Base-by-base conservation (phyloP, 2,113 vertebrate genomes). In the Euleptes europaea region DNA sequence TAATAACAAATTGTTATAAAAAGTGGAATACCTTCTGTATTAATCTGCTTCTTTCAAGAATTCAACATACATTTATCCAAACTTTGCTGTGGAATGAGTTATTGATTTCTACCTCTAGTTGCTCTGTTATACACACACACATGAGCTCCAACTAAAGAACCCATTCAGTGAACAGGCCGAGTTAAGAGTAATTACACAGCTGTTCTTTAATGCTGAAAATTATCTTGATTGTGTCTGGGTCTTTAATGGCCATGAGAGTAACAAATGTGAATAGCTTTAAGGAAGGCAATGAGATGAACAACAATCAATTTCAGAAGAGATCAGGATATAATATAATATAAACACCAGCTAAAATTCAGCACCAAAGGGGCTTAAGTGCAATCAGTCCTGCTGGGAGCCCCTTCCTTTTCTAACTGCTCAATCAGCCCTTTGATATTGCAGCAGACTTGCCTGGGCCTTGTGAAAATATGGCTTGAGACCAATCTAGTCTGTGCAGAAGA, bases 181-280 rank as follows among this genome's bases (percentile, higher is more conserved):
- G 80, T 38, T 88, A 3, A 84, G 76, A 90, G 80, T 83, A 92
- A 93, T 90, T 93, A 87, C 14, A 90, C 47, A 91, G 51, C 10
- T 15, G n/a, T 19, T 91, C 89, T 93, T 80, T 90, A 89, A 94
- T 94, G 88, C 42, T 73, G 35, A 5, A 91, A 91, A 77, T 92
- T 84, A 86, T 93, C 86, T 92, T 77, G 85, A 83, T 93, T 92
- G 90, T 94, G 91, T 92, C 83, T 84, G 88, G 88, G 88, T 89
- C 89, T 78, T 91, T 90, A 78, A 93, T 91, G 85, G 84, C 80
- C 63, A 33, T 78, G 66, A 73, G 86, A 90, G 84, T 91, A 88
- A 82, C 84, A 82, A 78, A 83, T 76, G 80, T 84, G 66, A 88
- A 77, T 65, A 38, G 84, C 80, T 83, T 1, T 84, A 66, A 92